Percentiles rank a stretch among this genome's conserved stretches.
Conservation (phyloP, 2,113 vertebrate genomes). For the Naja naja region DNA sequence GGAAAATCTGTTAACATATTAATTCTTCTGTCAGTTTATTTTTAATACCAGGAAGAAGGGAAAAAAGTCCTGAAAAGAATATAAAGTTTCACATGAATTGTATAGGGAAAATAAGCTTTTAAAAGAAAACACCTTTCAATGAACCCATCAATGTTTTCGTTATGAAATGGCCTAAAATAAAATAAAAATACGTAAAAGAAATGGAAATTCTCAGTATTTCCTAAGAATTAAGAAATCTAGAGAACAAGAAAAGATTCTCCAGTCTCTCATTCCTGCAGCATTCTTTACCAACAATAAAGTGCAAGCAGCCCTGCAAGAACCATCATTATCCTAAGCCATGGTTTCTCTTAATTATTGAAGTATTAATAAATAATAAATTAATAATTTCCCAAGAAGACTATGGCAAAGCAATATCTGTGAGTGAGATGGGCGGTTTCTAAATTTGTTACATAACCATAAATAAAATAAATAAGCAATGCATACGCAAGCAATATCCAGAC, state of each 20-base stretch:
- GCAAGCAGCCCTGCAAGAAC: background rate
- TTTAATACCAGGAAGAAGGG: constrained; percentile 63
- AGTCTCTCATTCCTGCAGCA: background rate
- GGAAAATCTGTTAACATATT: constrained; percentile 74
- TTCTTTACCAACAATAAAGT: background rate
- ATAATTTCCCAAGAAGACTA: background rate
- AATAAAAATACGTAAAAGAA: background rate
- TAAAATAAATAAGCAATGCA: background rate
- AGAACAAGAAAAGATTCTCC: background rate
- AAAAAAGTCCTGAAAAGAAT: constrained; percentile 72
- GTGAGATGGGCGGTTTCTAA: background rate
- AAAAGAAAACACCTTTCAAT: constrained; percentile 43
- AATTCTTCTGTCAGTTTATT: constrained; percentile 65
- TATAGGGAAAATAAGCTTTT: constrained; percentile 82
- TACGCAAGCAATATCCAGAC: background rate
- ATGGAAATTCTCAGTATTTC: background rate
- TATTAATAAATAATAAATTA: background rate
- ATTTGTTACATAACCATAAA: background rate
- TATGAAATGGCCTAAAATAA: background rate
- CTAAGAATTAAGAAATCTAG: background rate
- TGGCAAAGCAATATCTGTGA: background rate
- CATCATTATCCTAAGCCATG: background rate
- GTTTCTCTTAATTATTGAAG: background rate
- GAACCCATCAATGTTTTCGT: background rate
- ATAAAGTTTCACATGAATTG: constrained; percentile 74